A percentile compares a stretch with the other conserved stretches of the same genome.
phyloP scores from a whole-genome alignment of 2,888 invertebrate genomes.

The Caenorhabditis zanzibari region DNA sequence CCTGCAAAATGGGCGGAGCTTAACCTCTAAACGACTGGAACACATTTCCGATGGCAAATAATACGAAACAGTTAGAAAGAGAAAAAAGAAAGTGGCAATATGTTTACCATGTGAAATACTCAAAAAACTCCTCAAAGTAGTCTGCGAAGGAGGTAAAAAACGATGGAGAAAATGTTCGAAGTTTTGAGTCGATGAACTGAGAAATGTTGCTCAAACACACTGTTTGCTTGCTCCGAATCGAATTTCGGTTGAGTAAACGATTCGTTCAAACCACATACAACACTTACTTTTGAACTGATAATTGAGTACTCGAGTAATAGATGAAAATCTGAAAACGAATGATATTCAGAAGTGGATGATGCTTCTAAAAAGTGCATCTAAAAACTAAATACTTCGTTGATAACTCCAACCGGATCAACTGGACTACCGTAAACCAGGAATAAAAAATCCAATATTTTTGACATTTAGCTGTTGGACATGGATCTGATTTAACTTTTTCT shows the following conservation, averaged over 20 bases:
- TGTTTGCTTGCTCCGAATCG: constrained; percentile 30
- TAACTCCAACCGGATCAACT: too few relatives aligned
- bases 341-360: too few relatives aligned
- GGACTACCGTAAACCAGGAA: too few relatives aligned
- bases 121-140: constrained; percentile 36
- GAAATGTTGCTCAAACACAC: constrained; percentile 43
- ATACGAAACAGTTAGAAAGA: constrained; percentile 17
- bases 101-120: constrained; percentile 41
- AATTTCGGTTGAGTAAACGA: constrained; percentile 35
- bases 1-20: constrained; percentile 24
- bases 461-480: too few relatives aligned
- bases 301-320: neutral
- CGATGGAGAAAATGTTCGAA: constrained; percentile 36
- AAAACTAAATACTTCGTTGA: too few relatives aligned
- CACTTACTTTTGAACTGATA: neutral
- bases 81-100: constrained; percentile 1
- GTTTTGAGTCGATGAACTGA: constrained; percentile 17
- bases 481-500: too few relatives aligned
- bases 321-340: neutral
- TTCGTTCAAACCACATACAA: constrained; percentile 51
- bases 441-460: too few relatives aligned
- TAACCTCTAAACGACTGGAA: constrained; percentile 23
- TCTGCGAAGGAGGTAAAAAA: constrained; percentile 19
- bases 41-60: constrained; percentile 25
- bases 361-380: too few relatives aligned